A percentile compares a stretch with the other conserved stretches of the same genome.
Evolutionary conservation across 2,113 vertebrate genomes (phyloP).

Genomic region (Spheniscus mendiculus): DNA sequence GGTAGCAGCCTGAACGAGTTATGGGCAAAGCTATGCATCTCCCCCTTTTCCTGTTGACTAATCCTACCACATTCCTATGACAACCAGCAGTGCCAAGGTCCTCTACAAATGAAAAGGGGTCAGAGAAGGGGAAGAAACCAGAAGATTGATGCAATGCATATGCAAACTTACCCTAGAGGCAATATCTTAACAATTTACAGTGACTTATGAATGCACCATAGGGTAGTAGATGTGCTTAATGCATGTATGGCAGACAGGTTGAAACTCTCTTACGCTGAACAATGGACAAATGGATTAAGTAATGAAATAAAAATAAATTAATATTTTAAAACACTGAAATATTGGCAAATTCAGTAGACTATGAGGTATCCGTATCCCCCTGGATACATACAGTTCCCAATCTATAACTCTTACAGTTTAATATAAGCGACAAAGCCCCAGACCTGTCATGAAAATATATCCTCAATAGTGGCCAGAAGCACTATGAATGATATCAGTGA

Average conservation of each 20-base stretch:
- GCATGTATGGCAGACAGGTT: not conserved
- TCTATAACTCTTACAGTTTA: not conserved
- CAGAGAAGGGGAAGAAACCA: not conserved
- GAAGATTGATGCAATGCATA: conserved; percentile 36
- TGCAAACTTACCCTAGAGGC: conserved; percentile 33
- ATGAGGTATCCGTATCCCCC: not conserved
- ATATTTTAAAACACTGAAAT: conserved; percentile 34
- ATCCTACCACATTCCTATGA: conserved; percentile 34
- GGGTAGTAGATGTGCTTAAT: conserved; percentile 26
- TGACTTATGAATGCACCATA: not conserved
- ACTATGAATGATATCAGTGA: not conserved
- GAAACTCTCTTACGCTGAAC: not conserved
- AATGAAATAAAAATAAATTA: conserved; percentile 10
- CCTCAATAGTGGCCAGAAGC: not conserved
- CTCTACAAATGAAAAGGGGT: conserved; percentile 45
- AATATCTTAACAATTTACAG: not conserved
- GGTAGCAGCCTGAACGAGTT: not conserved
- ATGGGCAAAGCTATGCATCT: not conserved
- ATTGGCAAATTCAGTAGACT: not conserved
- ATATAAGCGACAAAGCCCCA: not conserved
- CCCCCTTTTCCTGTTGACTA: not conserved
- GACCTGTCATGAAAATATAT: not conserved
- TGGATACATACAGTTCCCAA: not conserved
- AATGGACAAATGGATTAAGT: conserved; percentile 1
- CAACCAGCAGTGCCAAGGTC: conserved; percentile 9